Conservation (phyloP, 2,113 vertebrate species). For the Esox niger region DNA sequence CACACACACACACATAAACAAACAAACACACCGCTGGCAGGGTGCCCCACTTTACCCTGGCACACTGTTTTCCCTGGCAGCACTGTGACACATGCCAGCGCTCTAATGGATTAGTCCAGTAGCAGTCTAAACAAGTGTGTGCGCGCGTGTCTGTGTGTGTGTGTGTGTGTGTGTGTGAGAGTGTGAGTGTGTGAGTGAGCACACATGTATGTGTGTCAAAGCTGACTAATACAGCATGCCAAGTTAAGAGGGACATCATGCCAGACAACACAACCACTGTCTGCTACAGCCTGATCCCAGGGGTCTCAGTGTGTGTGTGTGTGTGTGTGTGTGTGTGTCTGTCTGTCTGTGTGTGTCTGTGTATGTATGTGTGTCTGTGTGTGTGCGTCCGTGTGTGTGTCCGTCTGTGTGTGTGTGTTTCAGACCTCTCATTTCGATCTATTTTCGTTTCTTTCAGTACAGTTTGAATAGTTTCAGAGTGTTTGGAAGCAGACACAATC, state of each 20-base stretch:
- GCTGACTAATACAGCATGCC: conserved; percentile 26
- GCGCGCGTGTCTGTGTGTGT: conserved; percentile 22
- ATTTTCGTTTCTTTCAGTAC: not conserved
- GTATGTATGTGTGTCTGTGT: conserved; percentile 3
- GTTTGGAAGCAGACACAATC: conserved; percentile 37
- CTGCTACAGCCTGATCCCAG: conserved; percentile 26
- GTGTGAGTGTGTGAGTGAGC: not conserved
- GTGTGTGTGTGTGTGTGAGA: not conserved
- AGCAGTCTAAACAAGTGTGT: too few relatives aligned
- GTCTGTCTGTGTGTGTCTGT: not conserved
- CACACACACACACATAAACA: conserved; percentile 24
- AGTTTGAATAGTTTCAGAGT: too few relatives aligned
- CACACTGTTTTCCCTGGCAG: conserved; percentile 33
- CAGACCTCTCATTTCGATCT: too few relatives aligned
- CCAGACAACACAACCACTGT: conserved; percentile 41
- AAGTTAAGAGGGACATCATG: conserved; percentile 34
- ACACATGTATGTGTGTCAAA: not conserved
- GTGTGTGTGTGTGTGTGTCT: conserved; percentile 26
- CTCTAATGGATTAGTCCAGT: too few relatives aligned
- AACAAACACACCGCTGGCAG: conserved; percentile 4
- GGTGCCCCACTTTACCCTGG: too few relatives aligned
- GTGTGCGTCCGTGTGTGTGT: too few relatives aligned
- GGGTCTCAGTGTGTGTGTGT: conserved; percentile 21
- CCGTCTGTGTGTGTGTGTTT: not conserved
- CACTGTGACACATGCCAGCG: too few relatives aligned